Conservation (phyloP, 2,888 invertebrate species). For the Synanthedon vespiformis region DNA sequence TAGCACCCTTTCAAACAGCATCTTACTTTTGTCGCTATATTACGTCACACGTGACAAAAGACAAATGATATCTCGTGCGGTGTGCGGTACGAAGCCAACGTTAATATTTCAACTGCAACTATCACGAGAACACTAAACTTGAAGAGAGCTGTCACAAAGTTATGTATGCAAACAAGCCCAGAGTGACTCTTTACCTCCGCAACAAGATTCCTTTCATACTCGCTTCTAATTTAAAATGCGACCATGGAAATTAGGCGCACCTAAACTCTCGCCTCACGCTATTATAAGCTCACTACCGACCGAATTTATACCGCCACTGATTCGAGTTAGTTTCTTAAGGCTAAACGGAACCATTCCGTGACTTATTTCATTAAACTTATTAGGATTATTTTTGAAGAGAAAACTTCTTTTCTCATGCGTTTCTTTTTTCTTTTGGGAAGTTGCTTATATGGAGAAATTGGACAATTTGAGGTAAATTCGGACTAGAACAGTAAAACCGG, state of each 20-base stretch:
- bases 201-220: constrained; percentile 12
- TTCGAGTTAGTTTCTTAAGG: no score
- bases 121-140: constrained; percentile 17
- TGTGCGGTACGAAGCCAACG: constrained; percentile 1
- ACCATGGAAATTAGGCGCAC: constrained; percentile 3
- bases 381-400: no score
- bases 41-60: not conserved
- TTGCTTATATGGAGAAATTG: no score
- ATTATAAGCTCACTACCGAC: no score
- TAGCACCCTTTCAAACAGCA: not conserved
- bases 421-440: no score
- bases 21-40: not conserved
- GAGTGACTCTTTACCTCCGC: constrained; percentile 27
- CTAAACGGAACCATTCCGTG: no score
- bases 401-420: no score
- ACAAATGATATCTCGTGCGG: not conserved
- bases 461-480: no score
- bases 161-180: constrained; percentile 31
- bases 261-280: no score
- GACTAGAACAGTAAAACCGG: no score
- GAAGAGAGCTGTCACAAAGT: constrained; percentile 16
- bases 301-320: no score
- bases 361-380: no score
- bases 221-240: constrained; percentile 15
- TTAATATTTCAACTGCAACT: constrained; percentile 16